Conservation (phyloP, 2,113 vertebrate genomes). For the Ctenomys sociabilis region DNA sequence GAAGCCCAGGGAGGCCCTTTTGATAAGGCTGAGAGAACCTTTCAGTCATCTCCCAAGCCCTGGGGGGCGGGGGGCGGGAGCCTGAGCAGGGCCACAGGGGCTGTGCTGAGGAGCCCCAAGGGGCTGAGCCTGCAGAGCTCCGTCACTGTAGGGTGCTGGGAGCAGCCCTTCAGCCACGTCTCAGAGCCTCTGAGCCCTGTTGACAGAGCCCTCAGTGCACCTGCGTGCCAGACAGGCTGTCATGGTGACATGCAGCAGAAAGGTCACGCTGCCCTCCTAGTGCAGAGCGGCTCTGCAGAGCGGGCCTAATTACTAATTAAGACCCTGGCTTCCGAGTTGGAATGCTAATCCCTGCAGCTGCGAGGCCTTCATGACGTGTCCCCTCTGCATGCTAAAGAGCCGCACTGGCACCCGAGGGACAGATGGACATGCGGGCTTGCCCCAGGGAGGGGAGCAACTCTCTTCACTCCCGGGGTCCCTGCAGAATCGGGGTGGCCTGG, state of each 20-base stretch:
- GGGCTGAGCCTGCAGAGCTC: not conserved
- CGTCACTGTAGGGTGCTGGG: fast-evolving
- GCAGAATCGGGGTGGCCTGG: fast-evolving
- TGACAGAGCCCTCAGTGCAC: fast-evolving
- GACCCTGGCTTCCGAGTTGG: conserved; percentile 36
- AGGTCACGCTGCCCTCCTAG: conserved; percentile 70
- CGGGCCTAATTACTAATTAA: conserved; percentile 75
- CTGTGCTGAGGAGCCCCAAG: not conserved
- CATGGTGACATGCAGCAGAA: fast-evolving
- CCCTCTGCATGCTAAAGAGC: conserved; percentile 7
- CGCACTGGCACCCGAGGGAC: not conserved
- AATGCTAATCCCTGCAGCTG: conserved; percentile 75
- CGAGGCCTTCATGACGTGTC: conserved; percentile 60
- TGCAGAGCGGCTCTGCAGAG: conserved; percentile 17
- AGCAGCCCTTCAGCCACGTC: not conserved
- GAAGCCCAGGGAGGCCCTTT: not conserved
- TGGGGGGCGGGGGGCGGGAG: fast-evolving
- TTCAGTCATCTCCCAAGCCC: too few relatives aligned
- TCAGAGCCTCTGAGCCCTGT: fast-evolving
- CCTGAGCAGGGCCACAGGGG: too few relatives aligned
- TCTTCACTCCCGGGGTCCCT: not conserved
- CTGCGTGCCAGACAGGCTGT: not conserved
- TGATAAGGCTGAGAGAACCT: too few relatives aligned
- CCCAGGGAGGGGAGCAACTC: not conserved
- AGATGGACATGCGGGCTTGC: fast-evolving